Evolutionary conservation across 2,888 invertebrate species (phyloP), one percentile per base, ranked within the genome.

Genomic region (Arctia plantaginis): DNA sequence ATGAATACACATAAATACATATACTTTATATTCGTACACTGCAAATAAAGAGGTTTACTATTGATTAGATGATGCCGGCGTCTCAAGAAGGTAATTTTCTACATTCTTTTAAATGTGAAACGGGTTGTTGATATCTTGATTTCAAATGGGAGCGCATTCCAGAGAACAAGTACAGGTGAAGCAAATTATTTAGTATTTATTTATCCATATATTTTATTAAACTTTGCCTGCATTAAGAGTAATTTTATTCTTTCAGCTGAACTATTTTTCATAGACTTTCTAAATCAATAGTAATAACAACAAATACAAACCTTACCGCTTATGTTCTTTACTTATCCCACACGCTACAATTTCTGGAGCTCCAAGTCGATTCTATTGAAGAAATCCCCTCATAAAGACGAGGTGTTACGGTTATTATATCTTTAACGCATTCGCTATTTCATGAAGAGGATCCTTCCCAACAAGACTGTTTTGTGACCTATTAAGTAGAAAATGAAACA

Each of bases 321-420:
- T 1, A 8, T 51, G 62, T 77, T 72, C 71, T n/a, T 85, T 7
- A 69, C 82, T 87, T 87, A 73, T 3, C 69, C 82, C 85, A 79
- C 47, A 55, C 55, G 66, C 77, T 77, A 84, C 85, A 86, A 87
- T 89, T 88, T 89, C 88, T 88, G 83, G 85, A 88, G 88, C 85
- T 87, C 87, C 90, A 89, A 89, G 91, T 90, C 82, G 86, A 84
- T 90, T 90, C 89, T 90, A 91, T 93, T 92, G 92, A 92, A 93
- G 93, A 90, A 93, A 92, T 88, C 90, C 91, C 89, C 90, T 91
- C 92, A 90, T 93, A 94, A 93, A 94, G 90, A 91, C 90, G 87
- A 92, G 90, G 90, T 90, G 89, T 90, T 91, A 90, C 84, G 87
- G 78, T 82, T 84, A 81, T 83, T 80, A 85, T 79, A 77, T 78